Percentiles rank a stretch among this genome's conserved stretches.
These are phyloP conservation scores for Dryoscopus gambensis DNA, from an alignment of 2,113 vertebrate genomes.

Conservation along the genomic window DNA sequence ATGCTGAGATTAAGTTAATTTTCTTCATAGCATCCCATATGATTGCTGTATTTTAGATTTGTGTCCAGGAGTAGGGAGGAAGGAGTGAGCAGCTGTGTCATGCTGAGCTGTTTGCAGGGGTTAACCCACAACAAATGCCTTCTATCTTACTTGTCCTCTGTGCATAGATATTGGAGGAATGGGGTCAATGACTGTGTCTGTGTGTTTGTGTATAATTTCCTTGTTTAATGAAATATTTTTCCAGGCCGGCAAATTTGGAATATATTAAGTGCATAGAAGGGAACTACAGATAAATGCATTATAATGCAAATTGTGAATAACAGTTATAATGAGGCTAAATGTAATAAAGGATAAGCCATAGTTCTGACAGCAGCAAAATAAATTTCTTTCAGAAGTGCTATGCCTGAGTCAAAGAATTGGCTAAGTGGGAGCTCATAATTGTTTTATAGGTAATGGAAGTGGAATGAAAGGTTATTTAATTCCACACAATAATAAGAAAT, in stretches of 20 bases:
- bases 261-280: not conserved
- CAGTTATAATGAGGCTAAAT: not conserved
- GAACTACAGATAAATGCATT: not conserved
- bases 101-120: not conserved
- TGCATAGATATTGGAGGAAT: not conserved
- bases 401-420: not conserved
- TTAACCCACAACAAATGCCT: not conserved
- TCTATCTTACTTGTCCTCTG: not conserved
- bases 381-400: not conserved
- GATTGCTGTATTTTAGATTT: not conserved
- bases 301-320: not conserved
- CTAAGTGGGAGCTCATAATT: not conserved
- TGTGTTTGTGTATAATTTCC: not conserved
- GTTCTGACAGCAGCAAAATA: not conserved
- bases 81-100: not conserved
- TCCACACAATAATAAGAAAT: not conserved
- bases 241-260: not conserved
- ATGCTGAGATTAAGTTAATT: not conserved
- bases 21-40: not conserved
- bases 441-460: not conserved
- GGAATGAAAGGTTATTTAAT: not conserved
- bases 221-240: not conserved
- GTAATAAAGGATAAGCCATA: not conserved
- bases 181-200: not conserved
- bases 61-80: not conserved